Conservation (phyloP, 2,797 vertebrate genomes). For the Hirundo rustica region DNA sequence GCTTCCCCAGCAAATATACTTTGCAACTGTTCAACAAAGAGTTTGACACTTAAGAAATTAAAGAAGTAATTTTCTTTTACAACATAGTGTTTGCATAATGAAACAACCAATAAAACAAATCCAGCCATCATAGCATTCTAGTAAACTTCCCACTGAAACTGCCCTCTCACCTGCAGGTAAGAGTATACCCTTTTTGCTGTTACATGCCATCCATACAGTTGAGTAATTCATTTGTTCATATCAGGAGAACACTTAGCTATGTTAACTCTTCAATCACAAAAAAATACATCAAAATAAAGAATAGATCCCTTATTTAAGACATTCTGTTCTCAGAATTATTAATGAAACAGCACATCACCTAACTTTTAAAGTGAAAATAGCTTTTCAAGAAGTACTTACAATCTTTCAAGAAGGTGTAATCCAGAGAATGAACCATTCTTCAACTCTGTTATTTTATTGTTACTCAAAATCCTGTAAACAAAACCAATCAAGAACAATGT, state of each 20-base stretch:
- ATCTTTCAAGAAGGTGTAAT: conserved; percentile 88
- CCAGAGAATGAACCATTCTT: conserved; percentile 93
- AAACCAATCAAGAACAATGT: conserved; percentile 19
- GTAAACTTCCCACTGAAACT: neutral
- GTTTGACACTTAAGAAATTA: neutral
- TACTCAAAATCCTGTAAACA: conserved; percentile 91
- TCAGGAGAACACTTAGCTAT: neutral
- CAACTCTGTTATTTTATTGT: conserved; percentile 95
- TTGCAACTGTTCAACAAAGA: neutral
- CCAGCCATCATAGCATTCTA: neutral
- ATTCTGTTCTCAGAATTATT: neutral
- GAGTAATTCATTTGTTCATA: neutral
- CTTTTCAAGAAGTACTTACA: conserved; percentile 84
- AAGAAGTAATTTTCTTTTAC: neutral
- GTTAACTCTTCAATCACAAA: neutral
- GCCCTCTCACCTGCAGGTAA: neutral
- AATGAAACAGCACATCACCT: neutral
- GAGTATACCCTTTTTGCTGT: neutral
- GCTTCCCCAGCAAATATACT: neutral
- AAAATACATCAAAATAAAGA: neutral
- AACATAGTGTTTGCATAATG: neutral
- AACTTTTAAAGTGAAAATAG: neutral
- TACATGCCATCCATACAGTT: neutral
- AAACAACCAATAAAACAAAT: neutral
- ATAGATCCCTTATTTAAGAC: neutral